Evolutionary conservation across 2,797 vertebrate genomes (phyloP).

Genomic region (Siniperca scherzeri): DNA sequence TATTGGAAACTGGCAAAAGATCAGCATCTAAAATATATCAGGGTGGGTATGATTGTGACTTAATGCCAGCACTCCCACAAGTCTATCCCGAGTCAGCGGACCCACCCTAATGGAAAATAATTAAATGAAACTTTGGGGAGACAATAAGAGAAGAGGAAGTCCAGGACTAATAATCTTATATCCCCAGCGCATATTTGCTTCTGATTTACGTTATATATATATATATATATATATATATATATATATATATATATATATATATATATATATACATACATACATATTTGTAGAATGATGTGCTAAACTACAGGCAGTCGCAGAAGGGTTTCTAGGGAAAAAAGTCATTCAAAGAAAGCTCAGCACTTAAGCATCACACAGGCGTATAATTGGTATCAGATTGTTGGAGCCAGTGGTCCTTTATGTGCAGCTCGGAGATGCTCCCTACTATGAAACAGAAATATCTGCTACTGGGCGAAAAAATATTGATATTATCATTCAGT

Average conservation of each 20-base stretch:
- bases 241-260: too few species aligned
- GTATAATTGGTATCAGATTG: conserved; percentile 39
- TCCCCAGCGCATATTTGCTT: not conserved
- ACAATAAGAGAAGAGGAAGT: not conserved
- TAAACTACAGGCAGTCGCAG: not conserved
- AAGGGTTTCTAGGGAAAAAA: conserved; percentile 40
- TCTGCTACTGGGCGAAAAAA: not conserved
- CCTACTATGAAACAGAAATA: not conserved
- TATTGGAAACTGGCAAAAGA: conserved; percentile 25
- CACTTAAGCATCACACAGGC: conserved; percentile 27
- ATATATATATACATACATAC: too few species aligned
- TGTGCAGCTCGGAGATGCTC: conserved; percentile 14
- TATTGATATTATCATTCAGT: not conserved
- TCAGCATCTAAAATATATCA: conserved; percentile 15
- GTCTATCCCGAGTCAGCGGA: conserved; percentile 14
- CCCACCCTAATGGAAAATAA: conserved; percentile 44
- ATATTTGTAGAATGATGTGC: not conserved
- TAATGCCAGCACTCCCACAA: conserved; percentile 41
- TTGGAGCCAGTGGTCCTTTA: not conserved
- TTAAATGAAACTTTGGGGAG: conserved; percentile 17
- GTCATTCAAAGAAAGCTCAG: conserved; percentile 11
- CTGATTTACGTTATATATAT: not conserved
- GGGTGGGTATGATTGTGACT: conserved; percentile 48
- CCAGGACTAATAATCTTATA: not conserved
- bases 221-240: too few species aligned